These are phyloP conservation scores for Carollia perspicillata DNA, from an alignment of 2,113 vertebrate genomes.

Conservation along the genomic window DNA sequence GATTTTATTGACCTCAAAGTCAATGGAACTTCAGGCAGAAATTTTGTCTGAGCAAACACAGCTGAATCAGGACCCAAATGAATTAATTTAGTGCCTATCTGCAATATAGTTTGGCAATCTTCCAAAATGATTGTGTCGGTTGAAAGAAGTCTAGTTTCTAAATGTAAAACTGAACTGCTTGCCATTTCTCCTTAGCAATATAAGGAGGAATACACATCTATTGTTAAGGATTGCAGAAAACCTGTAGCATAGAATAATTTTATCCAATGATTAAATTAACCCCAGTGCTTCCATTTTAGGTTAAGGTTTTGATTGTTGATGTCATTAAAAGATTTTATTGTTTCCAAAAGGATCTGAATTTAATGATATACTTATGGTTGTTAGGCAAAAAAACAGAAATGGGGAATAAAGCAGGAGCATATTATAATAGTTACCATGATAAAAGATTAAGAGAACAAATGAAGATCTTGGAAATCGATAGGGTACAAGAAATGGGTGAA, in stretches of 20 bases:
- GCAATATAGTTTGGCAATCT: conserved; percentile 40
- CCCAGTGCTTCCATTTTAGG: not conserved
- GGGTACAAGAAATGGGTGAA: not conserved
- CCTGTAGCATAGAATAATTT: not conserved
- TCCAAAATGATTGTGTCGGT: conserved; percentile 38
- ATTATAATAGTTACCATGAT: not conserved
- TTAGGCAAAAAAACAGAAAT: not conserved
- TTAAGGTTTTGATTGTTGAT: not conserved
- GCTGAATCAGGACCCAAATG: conserved; percentile 52
- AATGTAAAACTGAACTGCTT: conserved; percentile 1
- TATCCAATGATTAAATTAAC: not conserved
- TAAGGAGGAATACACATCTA: not conserved
- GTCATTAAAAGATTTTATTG: not conserved
- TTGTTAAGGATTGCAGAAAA: not conserved
- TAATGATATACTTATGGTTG: not conserved
- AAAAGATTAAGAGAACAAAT: not conserved
- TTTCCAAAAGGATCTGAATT: not conserved
- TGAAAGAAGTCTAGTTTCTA: conserved; percentile 13
- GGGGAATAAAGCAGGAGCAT: not conserved
- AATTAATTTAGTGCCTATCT: conserved; percentile 64
- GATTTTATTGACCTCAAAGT: conserved; percentile 68
- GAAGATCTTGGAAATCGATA: not conserved
- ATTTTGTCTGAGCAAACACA: conserved; percentile 62
- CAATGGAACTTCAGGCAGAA: conserved; percentile 58
- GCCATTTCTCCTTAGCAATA: not conserved